Conservation (phyloP, 1,140 invertebrate species). For the Tachypleus tridentatus region DNA sequence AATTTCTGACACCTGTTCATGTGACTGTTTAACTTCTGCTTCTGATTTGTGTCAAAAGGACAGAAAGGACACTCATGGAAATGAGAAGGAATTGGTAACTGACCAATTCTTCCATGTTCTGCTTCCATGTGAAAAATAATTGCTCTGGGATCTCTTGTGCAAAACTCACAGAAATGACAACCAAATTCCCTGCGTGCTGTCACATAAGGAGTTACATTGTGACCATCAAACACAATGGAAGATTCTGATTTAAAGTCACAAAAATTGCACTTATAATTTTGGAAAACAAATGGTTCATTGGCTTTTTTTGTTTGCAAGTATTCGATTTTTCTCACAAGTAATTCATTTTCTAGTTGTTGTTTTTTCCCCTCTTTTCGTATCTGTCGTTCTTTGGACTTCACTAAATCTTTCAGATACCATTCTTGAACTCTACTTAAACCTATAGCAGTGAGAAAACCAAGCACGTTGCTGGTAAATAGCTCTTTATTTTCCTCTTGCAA, state of each 20-base stretch:
- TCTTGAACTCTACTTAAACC: slow-evolving; percentile 84
- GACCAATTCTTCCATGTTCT: slow-evolving; percentile 66
- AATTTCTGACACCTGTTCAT: slow-evolving; percentile 78
- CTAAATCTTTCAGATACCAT: slow-evolving; percentile 77
- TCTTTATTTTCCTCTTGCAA: too few species aligned
- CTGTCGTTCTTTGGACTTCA: slow-evolving; percentile 74
- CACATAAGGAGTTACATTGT: slow-evolving; percentile 86
- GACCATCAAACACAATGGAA: slow-evolving; percentile 66
- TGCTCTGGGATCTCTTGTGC: slow-evolving; percentile 68
- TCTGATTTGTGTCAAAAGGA: slow-evolving; percentile 87
- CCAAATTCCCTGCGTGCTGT: slow-evolving; percentile 47
- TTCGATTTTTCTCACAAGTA: slow-evolving; percentile 76
- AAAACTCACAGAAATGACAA: slow-evolving; percentile 75
- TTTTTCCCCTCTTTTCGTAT: slow-evolving; percentile 37
- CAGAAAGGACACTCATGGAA: slow-evolving; percentile 87
- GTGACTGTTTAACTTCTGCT: slow-evolving; percentile 81
- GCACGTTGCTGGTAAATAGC: too few species aligned
- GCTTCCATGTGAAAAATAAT: slow-evolving; percentile 86
- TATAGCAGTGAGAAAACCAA: slow-evolving; percentile 80
- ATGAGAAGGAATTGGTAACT: slow-evolving; percentile 66
- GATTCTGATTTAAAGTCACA: slow-evolving; percentile 92
- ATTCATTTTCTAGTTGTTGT: slow-evolving; percentile 61
- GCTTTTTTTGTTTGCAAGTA: slow-evolving; percentile 30
- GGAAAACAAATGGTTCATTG: slow-evolving; percentile 68
- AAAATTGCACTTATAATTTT: slow-evolving; percentile 70